Base-by-base conservation (phyloP, 37 sponge, comb jelly and placozoan species). In the Haliclona indistincta region DNA sequence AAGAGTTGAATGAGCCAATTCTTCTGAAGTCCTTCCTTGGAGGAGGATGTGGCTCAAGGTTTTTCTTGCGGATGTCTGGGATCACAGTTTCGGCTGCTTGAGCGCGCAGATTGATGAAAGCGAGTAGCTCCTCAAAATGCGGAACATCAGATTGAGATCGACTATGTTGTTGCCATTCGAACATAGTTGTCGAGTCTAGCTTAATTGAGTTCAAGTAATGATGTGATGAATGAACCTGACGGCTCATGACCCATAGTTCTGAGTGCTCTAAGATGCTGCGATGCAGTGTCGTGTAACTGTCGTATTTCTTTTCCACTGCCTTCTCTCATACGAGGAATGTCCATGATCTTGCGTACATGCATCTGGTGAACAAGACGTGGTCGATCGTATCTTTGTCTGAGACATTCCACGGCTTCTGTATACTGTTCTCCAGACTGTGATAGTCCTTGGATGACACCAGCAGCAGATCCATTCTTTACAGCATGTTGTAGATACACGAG, bases 151-250 rank as follows among this genome's bases (percentile, higher is more conserved):
- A 3, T 29, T 23, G 28, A 23, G 23, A 3, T 3, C 5, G 23
- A 55, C 56, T 55, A 28, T 55, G 28, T 55, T 55, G 56, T 28
- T 55, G 56, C 56, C 56, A 55, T 28, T 55, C 56, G 5, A 55
- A 55, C 56, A 55, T 55, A 2, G 56, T 55, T 55, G 23, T 23
- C 23, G 56, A 23, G 28, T 55, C 56, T 29, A 55, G n/a, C n/a
- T n/a, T n/a, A 55, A 29, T 55, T 55, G 56, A 55, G 56, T 28
- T 55, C 56, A 2, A 55, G 4, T 28, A 55, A 29, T 55, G 56
- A 55, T 23, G 56, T 55, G 5, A 55, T 55, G 28, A 55, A 4
- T 4, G 56, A 55, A 29, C 56, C 56, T 2, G 23, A 23, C 28
- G 56, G 56, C 28, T 55, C 56, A 4, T 28, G 28, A 55, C 56